Evolutionary conservation across 2,888 invertebrate genomes (phyloP).

Genomic region (Poecilus cupreus): DNA sequence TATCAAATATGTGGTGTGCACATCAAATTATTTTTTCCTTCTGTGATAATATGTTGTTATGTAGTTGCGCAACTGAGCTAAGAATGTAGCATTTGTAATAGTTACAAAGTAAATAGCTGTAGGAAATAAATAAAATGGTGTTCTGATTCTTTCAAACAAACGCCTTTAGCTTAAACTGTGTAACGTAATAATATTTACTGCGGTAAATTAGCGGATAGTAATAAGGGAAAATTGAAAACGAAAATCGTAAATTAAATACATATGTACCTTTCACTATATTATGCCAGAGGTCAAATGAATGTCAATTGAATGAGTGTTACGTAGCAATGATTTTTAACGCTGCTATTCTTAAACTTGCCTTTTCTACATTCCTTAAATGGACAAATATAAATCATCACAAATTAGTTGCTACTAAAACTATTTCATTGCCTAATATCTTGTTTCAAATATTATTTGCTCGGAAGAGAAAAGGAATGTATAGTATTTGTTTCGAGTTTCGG

Average conservation of each 20-base stretch:
- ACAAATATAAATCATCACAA: constrained; percentile 31
- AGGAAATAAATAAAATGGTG: constrained; percentile 20
- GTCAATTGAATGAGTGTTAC: constrained; percentile 38
- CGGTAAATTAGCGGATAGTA: constrained; percentile 24
- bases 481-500: too few species aligned
- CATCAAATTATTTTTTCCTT: neutral
- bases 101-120: constrained; percentile 12
- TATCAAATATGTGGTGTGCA: too few species aligned
- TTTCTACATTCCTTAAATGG: constrained; percentile 10
- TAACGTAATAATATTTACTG: constrained; percentile 38
- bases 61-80: neutral
- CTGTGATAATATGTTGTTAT: neutral
- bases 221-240: constrained; percentile 40
- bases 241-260: constrained; percentile 46
- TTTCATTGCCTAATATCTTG: neutral
- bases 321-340: constrained; percentile 27
- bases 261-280: constrained; percentile 46
- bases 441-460: neutral
- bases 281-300: constrained; percentile 43
- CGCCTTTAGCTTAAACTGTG: constrained; percentile 18
- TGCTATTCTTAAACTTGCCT: constrained; percentile 8
- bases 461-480: neutral
- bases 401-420: constrained; percentile 5
- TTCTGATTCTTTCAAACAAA: constrained; percentile 11
- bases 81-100: constrained; percentile 8